Evolutionary conservation across 2,888 invertebrate species (phyloP).

Genomic region (Tetragnatha montana): DNA sequence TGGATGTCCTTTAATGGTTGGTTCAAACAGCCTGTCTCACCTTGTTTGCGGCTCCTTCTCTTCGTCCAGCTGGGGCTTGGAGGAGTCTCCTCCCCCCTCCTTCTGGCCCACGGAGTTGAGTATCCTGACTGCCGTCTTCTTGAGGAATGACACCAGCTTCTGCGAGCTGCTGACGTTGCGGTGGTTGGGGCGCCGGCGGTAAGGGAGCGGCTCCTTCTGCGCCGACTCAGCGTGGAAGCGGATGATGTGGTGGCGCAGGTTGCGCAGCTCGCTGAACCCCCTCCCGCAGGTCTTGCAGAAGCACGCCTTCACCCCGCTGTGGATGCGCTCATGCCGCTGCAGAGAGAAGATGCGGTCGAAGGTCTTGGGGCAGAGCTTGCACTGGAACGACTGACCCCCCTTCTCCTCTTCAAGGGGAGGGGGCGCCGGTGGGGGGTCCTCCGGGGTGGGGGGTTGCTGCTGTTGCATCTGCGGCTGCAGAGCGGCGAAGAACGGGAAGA

Average conservation of each 20-base stretch:
- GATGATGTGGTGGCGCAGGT: slow-evolving; percentile 76
- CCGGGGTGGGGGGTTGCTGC: slow-evolving; percentile 18
- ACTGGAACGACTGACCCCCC: slow-evolving; percentile 71
- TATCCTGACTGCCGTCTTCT: slow-evolving; percentile 71
- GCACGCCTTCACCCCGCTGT: slow-evolving; percentile 76
- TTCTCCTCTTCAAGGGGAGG: slow-evolving; percentile 54
- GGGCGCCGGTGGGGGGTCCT: slow-evolving; percentile 21
- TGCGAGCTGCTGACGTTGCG: slow-evolving; percentile 67
- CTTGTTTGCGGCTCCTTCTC: slow-evolving; percentile 24
- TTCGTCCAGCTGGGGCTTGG: slow-evolving; percentile 31
- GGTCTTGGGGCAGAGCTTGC: slow-evolving; percentile 75
- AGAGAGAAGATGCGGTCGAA: slow-evolving; percentile 76
- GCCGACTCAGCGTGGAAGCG: slow-evolving; percentile 75
- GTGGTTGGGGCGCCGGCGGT: slow-evolving; percentile 66
- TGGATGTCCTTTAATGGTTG: no score
- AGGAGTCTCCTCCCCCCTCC: slow-evolving; percentile 27
- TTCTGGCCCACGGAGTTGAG: slow-evolving; percentile 69
- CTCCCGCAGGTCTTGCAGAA: slow-evolving; percentile 76
- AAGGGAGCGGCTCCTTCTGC: slow-evolving; percentile 72
- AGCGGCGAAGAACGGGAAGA: slow-evolving; percentile 68
- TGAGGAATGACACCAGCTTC: slow-evolving; percentile 70
- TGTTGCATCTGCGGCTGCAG: slow-evolving; percentile 13
- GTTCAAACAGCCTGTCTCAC: not conserved
- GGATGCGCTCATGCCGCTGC: slow-evolving; percentile 76
- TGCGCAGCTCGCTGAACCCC: slow-evolving; percentile 76